Evolutionary conservation across 2,797 vertebrate species (phyloP).

Genomic region (Artibeus jamaicensis): DNA sequence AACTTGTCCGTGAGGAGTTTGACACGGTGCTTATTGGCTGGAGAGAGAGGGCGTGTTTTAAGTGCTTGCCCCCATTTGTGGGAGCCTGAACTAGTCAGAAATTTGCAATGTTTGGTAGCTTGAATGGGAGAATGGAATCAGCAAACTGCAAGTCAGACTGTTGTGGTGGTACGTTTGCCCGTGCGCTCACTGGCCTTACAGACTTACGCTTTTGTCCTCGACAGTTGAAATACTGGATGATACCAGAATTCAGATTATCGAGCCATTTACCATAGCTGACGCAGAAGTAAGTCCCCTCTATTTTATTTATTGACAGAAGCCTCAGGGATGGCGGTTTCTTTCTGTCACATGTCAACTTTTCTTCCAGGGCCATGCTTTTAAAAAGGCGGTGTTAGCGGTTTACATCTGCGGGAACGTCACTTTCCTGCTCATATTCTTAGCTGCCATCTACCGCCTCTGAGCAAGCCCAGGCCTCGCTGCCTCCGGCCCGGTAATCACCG

Average conservation of each 20-base stretch:
- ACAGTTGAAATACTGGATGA: constrained; percentile 83
- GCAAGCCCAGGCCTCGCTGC: not conserved
- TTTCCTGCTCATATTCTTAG: constrained; percentile 85
- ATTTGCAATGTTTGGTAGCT: not conserved
- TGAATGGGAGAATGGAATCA: not conserved
- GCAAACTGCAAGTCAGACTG: not conserved
- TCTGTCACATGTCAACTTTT: constrained; percentile 44
- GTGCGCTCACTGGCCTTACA: not conserved
- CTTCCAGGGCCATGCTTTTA: constrained; percentile 85
- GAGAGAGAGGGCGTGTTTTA: not conserved
- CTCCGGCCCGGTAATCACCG: not conserved
- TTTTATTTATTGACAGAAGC: not conserved
- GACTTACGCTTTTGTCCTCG: constrained; percentile 31
- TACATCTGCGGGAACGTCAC: constrained; percentile 88
- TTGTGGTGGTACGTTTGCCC: not conserved
- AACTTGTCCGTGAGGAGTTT: not conserved
- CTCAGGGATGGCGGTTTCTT: not conserved
- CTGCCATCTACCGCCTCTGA: constrained; percentile 84
- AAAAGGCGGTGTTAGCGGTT: constrained; percentile 84
- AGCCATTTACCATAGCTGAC: constrained; percentile 79
- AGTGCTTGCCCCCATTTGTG: not conserved
- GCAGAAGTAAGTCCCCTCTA: constrained; percentile 80
- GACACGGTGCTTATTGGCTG: not conserved
- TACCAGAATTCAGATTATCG: constrained; percentile 86
- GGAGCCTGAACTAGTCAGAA: not conserved